Evolutionary conservation across 2,113 vertebrate species (phyloP), one percentile per base, ranked within the genome.

Genomic region (Melierax canorus): DNA sequence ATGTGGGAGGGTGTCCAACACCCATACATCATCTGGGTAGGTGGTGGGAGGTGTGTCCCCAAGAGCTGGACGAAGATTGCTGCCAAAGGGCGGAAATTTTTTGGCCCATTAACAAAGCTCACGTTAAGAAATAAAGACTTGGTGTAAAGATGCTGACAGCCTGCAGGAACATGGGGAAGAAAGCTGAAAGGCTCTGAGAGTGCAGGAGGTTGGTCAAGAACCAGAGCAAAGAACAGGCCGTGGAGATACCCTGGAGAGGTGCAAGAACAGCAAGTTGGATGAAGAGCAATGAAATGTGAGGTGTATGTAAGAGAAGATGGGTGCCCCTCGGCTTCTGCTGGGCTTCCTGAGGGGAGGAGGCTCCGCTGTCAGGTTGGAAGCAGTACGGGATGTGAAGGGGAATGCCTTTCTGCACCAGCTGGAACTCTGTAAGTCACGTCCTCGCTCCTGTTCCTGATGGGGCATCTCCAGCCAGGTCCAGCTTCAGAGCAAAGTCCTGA

Each of bases 361-460:
- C 58, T 58, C 36, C 0, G 2, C 17, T 17, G 22, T 3, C 20
- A 36, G 36, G 41, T 12, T 38, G 43, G 59, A 51, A 72, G 66
- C 43, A 17, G 19, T 5, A 10, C 0, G 2, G 13, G 50, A 36
- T 23, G 36, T 1, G 4, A 43, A 41, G 29, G 3, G 2, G 56
- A 15, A n/a, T 0, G 7, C 12, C 12, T 22, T 34, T 34, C 53
- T 45, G 32, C 29, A 13, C 27, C 19, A 11, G 22, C 9, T n/a
- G 19, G 23, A 45, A 29, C 22, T 39, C 16, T 19, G 6, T 14
- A 11, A 21, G 34, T 16, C 2, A 2, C 11, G 18, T 55, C 64
- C 55, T 46, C 2, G 0, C 38, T 62, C 23, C 34, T 0, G 0
- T 24, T 75, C 45, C 60, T 27, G 27, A 38, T 11, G 19, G 18